These are phyloP conservation scores for Magallana angulata DNA, from an alignment of 1,140 invertebrate genomes.

Conservation along the genomic window DNA sequence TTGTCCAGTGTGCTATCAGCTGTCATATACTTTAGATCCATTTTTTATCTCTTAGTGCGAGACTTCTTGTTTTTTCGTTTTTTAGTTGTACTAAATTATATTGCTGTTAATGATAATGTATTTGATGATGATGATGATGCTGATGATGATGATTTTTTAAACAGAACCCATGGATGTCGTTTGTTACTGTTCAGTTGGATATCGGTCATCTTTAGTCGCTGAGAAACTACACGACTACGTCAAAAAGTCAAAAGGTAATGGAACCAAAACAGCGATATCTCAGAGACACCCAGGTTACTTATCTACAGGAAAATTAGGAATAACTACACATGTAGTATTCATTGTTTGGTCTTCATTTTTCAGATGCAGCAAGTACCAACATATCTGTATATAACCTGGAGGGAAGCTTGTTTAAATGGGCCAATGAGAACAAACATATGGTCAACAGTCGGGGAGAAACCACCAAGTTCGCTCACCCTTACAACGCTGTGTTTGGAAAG, in stretches of 20 bases:
- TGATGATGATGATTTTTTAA: background rate
- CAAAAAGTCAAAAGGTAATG: conserved; percentile 58
- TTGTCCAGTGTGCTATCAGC: no score
- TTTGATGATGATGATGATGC: no score
- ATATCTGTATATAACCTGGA: conserved; percentile 65
- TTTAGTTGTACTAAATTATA: no score
- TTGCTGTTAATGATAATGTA: no score
- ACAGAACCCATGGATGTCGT: conserved; percentile 54
- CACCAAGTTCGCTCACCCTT: conserved; percentile 72
- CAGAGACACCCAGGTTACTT: no score
- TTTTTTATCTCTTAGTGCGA: no score
- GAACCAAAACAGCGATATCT: no score
- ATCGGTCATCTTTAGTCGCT: conserved; percentile 66
- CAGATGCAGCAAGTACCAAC: background rate
- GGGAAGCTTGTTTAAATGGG: conserved; percentile 77
- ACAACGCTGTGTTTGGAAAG: conserved; percentile 70
- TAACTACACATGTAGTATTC: no score
- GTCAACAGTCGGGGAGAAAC: conserved; percentile 60
- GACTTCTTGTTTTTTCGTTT: no score
- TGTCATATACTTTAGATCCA: no score
- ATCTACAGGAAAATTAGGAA: no score
- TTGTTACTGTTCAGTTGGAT: conserved; percentile 75
- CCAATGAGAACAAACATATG: conserved; percentile 73
- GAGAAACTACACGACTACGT: conserved; percentile 64
- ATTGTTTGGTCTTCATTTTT: background rate